Evolutionary conservation across 2,888 invertebrate genomes (phyloP).

Genomic region (Sphaeridia pumilis): DNA sequence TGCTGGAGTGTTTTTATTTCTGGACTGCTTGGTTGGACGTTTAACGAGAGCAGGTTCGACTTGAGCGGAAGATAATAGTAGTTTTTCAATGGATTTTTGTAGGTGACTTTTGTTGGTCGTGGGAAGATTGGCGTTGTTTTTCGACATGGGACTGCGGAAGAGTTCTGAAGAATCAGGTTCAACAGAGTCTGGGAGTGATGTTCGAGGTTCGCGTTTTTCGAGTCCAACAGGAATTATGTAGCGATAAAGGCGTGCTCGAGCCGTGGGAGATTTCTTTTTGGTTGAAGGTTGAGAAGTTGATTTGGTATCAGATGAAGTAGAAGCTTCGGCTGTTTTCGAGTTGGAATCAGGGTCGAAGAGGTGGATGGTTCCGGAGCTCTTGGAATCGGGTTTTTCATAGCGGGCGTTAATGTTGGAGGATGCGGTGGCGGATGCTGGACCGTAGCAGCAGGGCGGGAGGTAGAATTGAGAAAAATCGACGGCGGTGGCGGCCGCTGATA

Average conservation of each 20-base stretch:
- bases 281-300: background rate
- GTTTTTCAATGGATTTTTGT: conserved; percentile 3
- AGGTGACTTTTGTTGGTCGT: background rate
- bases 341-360: background rate
- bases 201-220: conserved; percentile 1
- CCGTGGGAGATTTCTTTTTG: background rate
- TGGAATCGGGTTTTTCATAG: background rate
- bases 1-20: background rate
- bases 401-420: background rate
- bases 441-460: conserved; percentile 30
- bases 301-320: background rate
- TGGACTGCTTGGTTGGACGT: background rate
- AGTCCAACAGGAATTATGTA: conserved; percentile 9
- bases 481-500: background rate
- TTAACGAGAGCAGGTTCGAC: conserved; percentile 5
- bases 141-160: background rate
- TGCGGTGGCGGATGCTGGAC: conserved; percentile 1
- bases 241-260: conserved; percentile 6
- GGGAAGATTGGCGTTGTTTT: background rate
- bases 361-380: background rate
- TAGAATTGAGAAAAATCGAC: conserved; percentile 30
- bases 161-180: background rate
- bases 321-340: background rate
- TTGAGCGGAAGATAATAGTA: conserved; percentile 11
- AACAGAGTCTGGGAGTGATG: background rate